Percentiles rank a stretch among this genome's conserved stretches.
phyloP scores from a whole-genome alignment of 2,113 vertebrate genomes.

The Hypocryptadius cinnamomeus region DNA sequence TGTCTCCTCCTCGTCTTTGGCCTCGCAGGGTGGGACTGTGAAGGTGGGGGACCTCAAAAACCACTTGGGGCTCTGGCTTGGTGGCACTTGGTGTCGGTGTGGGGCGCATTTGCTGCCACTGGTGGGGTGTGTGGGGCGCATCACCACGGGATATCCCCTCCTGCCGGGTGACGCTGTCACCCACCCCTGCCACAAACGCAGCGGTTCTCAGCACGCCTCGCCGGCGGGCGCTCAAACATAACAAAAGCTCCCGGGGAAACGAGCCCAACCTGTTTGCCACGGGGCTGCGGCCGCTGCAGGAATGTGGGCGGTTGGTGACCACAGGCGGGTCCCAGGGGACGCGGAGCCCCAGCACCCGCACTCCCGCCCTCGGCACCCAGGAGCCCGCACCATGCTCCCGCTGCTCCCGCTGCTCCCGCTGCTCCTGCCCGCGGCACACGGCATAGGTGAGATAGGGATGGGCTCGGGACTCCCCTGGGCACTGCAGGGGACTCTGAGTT shows the following conservation, averaged over 20 bases:
- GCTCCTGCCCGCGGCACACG: not conserved
- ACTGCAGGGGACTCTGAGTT: too few species aligned
- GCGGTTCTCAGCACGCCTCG: not conserved
- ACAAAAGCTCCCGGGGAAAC: not conserved
- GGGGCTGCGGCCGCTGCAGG: not conserved
- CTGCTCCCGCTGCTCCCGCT: not conserved
- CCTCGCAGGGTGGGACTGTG: not conserved
- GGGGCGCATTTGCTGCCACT: rapidly evolving
- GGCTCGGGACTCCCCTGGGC: not conserved
- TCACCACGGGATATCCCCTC: not conserved
- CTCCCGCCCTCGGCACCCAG: not conserved
- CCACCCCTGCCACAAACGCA: rapidly evolving
- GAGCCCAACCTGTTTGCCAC: slow-evolving; percentile 42
- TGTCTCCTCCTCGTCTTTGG: not conserved
- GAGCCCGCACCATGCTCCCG: not conserved
- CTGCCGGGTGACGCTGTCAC: not conserved
- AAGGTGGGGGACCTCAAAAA: too few species aligned
- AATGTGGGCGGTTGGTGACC: slow-evolving; percentile 7
- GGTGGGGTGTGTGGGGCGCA: not conserved
- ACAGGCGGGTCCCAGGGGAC: not conserved
- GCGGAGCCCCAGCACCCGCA: not conserved
- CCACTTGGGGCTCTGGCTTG: rapidly evolving
- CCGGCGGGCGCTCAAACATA: not conserved
- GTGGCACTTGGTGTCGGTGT: rapidly evolving
- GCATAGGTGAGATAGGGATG: not conserved